phyloP scores from a whole-genome alignment of 2,797 vertebrate genomes.

The Phrynocephalus vlangalii region DNA sequence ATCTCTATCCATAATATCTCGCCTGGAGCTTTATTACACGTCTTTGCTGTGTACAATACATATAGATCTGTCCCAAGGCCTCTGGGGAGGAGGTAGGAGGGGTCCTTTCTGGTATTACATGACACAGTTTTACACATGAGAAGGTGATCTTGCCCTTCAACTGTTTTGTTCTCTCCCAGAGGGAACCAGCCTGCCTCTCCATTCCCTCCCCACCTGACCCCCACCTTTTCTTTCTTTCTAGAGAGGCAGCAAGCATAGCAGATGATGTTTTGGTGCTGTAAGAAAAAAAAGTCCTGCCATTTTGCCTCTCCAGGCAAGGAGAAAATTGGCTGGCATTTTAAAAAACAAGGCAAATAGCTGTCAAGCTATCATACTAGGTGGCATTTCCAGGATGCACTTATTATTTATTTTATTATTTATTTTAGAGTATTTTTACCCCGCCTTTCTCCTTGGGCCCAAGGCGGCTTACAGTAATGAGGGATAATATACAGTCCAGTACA shows the following conservation, averaged over 20 bases:
- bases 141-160: conserved; percentile 29
- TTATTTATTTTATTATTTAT: too few species aligned
- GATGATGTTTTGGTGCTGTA: conserved; percentile 11
- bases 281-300: background rate
- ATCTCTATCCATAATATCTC: too few species aligned
- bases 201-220: background rate
- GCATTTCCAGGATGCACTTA: background rate
- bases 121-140: conserved; percentile 10
- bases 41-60: background rate
- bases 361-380: background rate
- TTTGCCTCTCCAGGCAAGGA: background rate
- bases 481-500: too few species aligned
- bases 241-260: background rate
- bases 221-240: background rate
- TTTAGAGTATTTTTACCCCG: too few species aligned
- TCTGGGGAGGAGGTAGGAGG: background rate
- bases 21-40: background rate
- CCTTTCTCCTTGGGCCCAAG: too few species aligned
- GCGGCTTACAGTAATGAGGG: too few species aligned
- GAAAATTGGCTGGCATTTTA: background rate
- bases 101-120: background rate
- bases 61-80: background rate
- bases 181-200: background rate
- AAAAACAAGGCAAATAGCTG: conserved; percentile 5
- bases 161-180: background rate